These are phyloP conservation scores for Ibidorhyncha struthersii DNA, from an alignment of 2,113 vertebrate species.

Conservation along the genomic window DNA sequence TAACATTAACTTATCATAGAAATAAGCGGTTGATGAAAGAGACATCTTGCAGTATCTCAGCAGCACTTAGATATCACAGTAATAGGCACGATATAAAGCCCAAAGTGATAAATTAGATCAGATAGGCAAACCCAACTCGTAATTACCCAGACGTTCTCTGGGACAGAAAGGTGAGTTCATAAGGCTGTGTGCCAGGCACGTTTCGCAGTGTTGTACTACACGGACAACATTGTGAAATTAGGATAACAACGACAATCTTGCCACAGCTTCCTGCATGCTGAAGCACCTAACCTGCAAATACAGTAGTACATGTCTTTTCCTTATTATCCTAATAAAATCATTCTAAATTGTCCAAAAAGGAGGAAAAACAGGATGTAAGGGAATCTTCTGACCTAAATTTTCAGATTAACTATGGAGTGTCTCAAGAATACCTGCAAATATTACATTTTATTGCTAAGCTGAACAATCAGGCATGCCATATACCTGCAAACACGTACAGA, in stretches of 20 bases:
- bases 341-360: background rate
- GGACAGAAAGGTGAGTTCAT: slow-evolving; percentile 11
- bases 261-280: background rate
- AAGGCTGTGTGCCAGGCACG: slow-evolving; percentile 10
- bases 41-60: slow-evolving; percentile 33
- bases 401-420: background rate
- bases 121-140: slow-evolving; percentile 18
- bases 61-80: slow-evolving; percentile 10
- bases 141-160: slow-evolving; percentile 36
- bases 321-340: background rate
- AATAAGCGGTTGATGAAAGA: slow-evolving; percentile 51
- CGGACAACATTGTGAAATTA: background rate
- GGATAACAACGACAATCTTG: background rate
- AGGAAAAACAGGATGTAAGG: background rate
- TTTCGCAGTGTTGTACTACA: slow-evolving; percentile 24
- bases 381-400: background rate
- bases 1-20: slow-evolving; percentile 42
- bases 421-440: background rate
- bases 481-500: background rate
- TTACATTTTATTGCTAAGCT: background rate
- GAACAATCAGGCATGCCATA: background rate
- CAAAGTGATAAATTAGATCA: slow-evolving; percentile 58
- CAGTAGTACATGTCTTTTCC: background rate
- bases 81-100: slow-evolving; percentile 37
- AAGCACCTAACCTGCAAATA: background rate